These are phyloP conservation scores for Bettongia penicillata DNA, from an alignment of 2,113 vertebrate genomes.

Conservation along the genomic window DNA sequence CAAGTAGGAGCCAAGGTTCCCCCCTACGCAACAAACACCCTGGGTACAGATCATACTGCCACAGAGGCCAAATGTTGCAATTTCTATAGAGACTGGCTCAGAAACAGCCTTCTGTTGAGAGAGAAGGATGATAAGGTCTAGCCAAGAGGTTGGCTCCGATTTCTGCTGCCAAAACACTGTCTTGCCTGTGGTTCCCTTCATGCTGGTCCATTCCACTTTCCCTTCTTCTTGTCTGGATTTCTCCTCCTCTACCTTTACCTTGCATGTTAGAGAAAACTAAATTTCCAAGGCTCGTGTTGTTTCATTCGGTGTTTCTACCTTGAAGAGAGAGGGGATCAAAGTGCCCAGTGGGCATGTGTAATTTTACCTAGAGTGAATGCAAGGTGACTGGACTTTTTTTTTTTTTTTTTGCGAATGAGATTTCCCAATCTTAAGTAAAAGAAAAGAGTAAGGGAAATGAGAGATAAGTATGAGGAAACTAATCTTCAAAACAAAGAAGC, in stretches of 20 bases:
- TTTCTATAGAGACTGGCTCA: neutral
- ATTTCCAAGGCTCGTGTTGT: neutral
- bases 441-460: neutral
- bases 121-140: slow-evolving; percentile 25
- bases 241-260: neutral
- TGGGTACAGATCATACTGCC: slow-evolving; percentile 52
- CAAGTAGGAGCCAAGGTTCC: slow-evolving; percentile 47
- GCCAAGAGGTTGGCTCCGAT: neutral
- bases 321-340: neutral
- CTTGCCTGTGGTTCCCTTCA: neutral
- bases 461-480: neutral
- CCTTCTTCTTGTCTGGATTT: neutral
- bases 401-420: neutral
- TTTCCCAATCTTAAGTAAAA: neutral
- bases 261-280: neutral
- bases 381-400: neutral
- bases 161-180: neutral
- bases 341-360: neutral
- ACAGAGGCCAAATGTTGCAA: slow-evolving; percentile 54
- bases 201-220: neutral
- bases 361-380: neutral
- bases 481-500: slow-evolving; percentile 49
- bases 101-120: slow-evolving; percentile 19
- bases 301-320: neutral
- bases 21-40: slow-evolving; percentile 60